Conservation (phyloP, 2,113 vertebrate genomes). For the Propithecus coquereli region DNA sequence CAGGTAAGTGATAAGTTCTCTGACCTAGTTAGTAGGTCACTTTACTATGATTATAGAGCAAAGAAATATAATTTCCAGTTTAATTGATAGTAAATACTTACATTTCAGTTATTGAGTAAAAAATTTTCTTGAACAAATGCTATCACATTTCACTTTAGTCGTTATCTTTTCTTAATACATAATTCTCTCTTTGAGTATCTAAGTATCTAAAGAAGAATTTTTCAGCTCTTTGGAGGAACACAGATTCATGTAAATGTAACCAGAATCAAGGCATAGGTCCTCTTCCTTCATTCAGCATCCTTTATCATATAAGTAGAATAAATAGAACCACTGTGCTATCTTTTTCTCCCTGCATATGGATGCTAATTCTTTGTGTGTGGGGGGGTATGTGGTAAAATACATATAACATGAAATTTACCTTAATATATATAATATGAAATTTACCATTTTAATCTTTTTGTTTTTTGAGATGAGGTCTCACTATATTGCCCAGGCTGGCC, state of each 20-base stretch:
- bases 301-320: not conserved
- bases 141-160: not conserved
- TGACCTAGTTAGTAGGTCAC: not conserved
- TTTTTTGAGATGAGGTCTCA: no score
- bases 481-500: not conserved
- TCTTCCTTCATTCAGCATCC: not conserved
- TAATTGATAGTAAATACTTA: slow-evolving; percentile 4
- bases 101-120: not conserved
- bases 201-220: slow-evolving; percentile 8
- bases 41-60: not conserved
- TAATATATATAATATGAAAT: not conserved
- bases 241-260: not conserved
- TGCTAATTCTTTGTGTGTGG: not conserved
- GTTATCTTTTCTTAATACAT: not conserved
- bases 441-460: not conserved
- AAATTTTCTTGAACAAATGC: slow-evolving; percentile 31
- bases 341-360: not conserved
- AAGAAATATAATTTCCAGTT: not conserved
- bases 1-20: slow-evolving; percentile 84
- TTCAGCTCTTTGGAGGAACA: not conserved
- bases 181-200: not conserved
- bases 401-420: not conserved
- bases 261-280: not conserved
- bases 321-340: not conserved
- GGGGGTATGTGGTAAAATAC: not conserved